Base-by-base conservation (phyloP, 2,888 invertebrate genomes). In the Cyrtodaria siliqua region DNA sequence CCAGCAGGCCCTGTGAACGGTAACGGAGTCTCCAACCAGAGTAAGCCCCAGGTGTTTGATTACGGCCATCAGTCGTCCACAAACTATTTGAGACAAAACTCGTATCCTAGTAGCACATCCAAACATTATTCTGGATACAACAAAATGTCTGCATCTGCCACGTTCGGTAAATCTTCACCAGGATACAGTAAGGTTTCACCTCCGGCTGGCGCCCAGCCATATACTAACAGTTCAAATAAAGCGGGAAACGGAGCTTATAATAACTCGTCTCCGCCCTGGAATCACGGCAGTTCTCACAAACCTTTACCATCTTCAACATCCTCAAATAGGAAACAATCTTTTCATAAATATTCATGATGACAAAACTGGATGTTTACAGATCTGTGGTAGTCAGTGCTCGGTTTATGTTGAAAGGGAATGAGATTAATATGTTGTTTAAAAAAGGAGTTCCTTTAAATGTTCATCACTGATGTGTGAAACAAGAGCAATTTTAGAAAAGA, bases 21-120 rank as follows among this genome's bases (percentile, higher is more conserved):
- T 33, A 33, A 8, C 33, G 33, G 6, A 4, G 40, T 61, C 9
- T 33, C 68, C 3, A 23, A 27, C 20, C 16, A 68, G 0, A 29
- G 56, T 8, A 27, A 23, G 33, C 56, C 71, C 26, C 78, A 75
- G 26, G 75, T 78, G 64, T 81, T 78, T 75, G 81, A 81, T 55
- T 81, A 81, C 52, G 77, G 81, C 12, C 81, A 81, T 60, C 78
- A 71, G 56, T 69, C 68, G 3, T 49, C 56, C 40, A 23, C 4
- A 4, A 47, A 27, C 33, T 77, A 68, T 53, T 50, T 44, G 26
- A 62, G 80, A 63, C 80, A 77, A 47, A 80, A 76, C 57, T 80
- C 80, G n/a, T 66, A 59, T 38, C 76, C 76, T 0, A 59, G 67
- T 38, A 70, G 44, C 38, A 56, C 73, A n/a, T 63, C 50, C 50